Conservation (phyloP, 2,797 vertebrate genomes). For the Taenioides sp. region DNA sequence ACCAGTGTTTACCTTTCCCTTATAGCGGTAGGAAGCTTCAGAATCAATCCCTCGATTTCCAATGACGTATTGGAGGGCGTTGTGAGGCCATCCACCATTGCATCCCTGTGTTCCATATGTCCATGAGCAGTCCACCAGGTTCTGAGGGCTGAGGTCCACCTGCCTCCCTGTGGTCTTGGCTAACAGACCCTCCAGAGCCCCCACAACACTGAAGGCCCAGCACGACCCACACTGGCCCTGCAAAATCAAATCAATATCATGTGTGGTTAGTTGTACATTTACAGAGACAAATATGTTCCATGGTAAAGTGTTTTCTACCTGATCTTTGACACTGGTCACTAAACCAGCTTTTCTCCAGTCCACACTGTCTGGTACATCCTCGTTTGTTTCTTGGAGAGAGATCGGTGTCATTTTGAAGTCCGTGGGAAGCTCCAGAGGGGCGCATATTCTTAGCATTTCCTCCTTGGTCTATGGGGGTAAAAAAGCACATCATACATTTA, state of each 20-base stretch:
- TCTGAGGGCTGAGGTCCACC: constrained; percentile 87
- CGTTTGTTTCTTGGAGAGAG: background rate
- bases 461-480: constrained; percentile 68
- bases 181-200: constrained; percentile 86
- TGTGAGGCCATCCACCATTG: constrained; percentile 75
- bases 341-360: background rate
- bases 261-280: background rate
- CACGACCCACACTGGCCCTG: constrained; percentile 86
- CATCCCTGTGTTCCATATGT: constrained; percentile 85
- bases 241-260: background rate
- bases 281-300: background rate
- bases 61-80: constrained; percentile 85
- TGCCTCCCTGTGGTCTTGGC: constrained; percentile 81
- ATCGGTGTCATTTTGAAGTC: constrained; percentile 43
- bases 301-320: constrained; percentile 72
- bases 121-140: constrained; percentile 87
- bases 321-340: constrained; percentile 4
- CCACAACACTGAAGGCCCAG: constrained; percentile 91
- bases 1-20: constrained; percentile 69
- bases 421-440: constrained; percentile 60
- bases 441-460: constrained; percentile 71
- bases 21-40: constrained; percentile 81
- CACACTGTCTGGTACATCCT: constrained; percentile 54
- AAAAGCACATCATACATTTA: background rate
- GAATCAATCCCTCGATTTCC: constrained; percentile 88